Evolutionary conservation across 2,888 invertebrate species (phyloP).

Genomic region (Phrixothrix hirtus): DNA sequence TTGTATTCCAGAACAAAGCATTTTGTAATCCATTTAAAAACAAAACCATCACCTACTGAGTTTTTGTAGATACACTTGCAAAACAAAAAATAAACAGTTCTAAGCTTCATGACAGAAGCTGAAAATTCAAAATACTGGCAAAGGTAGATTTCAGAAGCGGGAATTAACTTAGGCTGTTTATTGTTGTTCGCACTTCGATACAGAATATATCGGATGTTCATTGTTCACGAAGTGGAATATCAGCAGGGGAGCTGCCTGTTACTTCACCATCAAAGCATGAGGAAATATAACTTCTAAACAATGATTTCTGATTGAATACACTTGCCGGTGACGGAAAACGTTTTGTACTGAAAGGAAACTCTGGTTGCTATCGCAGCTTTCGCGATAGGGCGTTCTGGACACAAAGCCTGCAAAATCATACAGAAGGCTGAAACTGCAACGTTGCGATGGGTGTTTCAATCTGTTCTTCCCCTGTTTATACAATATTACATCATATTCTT

Average conservation of each 20-base stretch:
- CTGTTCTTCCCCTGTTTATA: neutral
- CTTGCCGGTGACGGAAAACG: constrained; percentile 23
- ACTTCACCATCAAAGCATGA: constrained; percentile 21
- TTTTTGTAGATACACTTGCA: no score
- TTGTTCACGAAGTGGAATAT: constrained; percentile 27
- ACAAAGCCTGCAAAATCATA: neutral
- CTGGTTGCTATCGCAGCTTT: constrained; percentile 18
- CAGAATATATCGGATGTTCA: constrained; percentile 20
- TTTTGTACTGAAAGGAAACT: constrained; percentile 15
- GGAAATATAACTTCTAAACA: constrained; percentile 40
- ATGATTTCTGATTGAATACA: constrained; percentile 41
- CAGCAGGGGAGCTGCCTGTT: constrained; percentile 19
- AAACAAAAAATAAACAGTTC: no score
- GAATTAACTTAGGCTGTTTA: neutral
- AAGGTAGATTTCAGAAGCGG: no score
- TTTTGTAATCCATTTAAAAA: no score
- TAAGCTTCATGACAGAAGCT: no score
- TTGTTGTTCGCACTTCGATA: constrained; percentile 18
- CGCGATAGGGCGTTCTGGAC: constrained; percentile 2
- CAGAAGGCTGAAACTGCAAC: neutral
- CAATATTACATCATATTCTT: neutral
- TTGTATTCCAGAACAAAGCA: no score
- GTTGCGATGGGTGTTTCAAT: neutral
- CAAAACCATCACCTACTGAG: no score
- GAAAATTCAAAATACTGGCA: no score